Conservation (phyloP, 2,113 vertebrate genomes). For the Microtus ochrogaster region DNA sequence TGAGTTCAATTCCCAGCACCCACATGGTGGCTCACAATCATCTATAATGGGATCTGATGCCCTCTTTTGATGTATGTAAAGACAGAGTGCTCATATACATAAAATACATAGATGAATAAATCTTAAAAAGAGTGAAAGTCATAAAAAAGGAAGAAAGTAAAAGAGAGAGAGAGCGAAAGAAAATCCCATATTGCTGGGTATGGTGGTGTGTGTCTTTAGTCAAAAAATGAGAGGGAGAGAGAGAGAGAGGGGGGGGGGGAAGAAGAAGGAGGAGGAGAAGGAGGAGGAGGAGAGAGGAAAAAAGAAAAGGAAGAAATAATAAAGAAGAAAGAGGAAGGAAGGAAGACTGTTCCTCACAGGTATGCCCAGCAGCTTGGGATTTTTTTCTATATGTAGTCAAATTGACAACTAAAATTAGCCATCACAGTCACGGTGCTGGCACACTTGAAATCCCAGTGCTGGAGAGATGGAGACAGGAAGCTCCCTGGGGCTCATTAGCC, state of each 20-base stretch:
- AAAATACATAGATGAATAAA: neutral
- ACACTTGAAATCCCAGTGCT: neutral
- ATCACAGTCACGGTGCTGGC: neutral
- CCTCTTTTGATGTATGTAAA: neutral
- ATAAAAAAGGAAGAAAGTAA: neutral
- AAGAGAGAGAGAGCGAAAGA: neutral
- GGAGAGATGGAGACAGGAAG: neutral
- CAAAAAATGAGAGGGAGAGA: too few species aligned
- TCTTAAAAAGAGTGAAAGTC: neutral
- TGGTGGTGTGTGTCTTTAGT: neutral
- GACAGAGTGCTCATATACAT: neutral
- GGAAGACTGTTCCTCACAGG: neutral
- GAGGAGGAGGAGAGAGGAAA: too few species aligned
- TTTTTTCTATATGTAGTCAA: neutral
- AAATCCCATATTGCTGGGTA: neutral
- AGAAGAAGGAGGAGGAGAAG: too few species aligned
- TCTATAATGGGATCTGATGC: neutral
- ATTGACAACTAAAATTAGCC: neutral
- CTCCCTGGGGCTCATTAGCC: neutral
- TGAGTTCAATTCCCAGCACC: neutral
- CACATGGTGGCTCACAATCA: neutral
- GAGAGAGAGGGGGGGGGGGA: too few species aligned
- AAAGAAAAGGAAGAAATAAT: neutral
- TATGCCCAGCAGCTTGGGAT: neutral
- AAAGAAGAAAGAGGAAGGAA: neutral